These are phyloP conservation scores for Anoncus sp. DNA, from an alignment of 2,888 invertebrate species.

Conservation along the genomic window DNA sequence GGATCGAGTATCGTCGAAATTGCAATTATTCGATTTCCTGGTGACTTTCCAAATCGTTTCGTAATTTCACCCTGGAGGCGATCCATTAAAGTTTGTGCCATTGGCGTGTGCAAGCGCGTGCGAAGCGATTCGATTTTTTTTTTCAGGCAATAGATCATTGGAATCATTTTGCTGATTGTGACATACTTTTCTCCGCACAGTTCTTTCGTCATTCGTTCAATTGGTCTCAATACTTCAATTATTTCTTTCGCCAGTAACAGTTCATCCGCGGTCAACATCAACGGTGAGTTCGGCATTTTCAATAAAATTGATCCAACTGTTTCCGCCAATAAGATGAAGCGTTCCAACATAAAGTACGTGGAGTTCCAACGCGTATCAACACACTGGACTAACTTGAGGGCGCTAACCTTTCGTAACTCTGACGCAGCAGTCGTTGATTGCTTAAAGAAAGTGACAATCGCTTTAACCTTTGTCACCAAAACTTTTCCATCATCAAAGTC, in stretches of 20 bases:
- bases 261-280: conserved; percentile 54
- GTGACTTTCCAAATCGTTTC: conserved; percentile 36
- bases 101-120: conserved; percentile 1
- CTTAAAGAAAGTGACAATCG: conserved; percentile 60
- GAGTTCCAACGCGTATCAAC: conserved; percentile 67
- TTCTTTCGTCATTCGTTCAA: conserved; percentile 55
- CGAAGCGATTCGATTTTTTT: conserved; percentile 5
- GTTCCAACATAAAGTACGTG: conserved; percentile 61
- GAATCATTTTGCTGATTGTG: conserved; percentile 52
- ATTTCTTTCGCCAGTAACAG: conserved; percentile 35
- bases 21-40: conserved; percentile 35
- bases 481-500: background rate
- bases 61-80: conserved; percentile 2
- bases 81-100: background rate
- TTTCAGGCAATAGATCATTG: conserved; percentile 34
- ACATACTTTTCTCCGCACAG: conserved; percentile 39
- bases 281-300: conserved; percentile 59
- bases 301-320: conserved; percentile 52
- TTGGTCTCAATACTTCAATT: conserved; percentile 47
- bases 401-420: conserved; percentile 36
- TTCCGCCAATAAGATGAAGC: conserved; percentile 46
- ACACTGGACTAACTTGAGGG: conserved; percentile 50
- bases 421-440: conserved; percentile 57
- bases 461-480: conserved; percentile 32
- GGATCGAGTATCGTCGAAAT: conserved; percentile 42